Evolutionary conservation across 2,888 invertebrate genomes (phyloP).

Genomic region (Synergus japonicus): DNA sequence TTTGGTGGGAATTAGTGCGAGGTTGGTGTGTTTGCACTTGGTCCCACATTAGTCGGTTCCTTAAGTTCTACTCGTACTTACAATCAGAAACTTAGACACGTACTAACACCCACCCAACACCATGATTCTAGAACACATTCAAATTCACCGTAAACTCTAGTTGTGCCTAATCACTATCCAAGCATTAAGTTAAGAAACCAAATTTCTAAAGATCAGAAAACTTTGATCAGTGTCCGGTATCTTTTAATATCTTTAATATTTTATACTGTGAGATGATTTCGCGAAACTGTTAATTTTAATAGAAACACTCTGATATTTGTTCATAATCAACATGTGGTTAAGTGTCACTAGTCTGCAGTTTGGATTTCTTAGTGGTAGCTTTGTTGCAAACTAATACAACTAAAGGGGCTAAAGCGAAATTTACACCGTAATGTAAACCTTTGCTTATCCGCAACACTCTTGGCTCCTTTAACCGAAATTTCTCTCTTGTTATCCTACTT

Average conservation of each 20-base stretch:
- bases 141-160: background rate
- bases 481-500: slow-evolving; percentile 43
- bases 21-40: slow-evolving; percentile 43
- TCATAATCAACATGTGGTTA: background rate
- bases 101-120: background rate
- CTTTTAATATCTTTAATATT: too few relatives aligned
- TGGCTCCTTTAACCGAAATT: slow-evolving; percentile 40
- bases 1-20: slow-evolving; percentile 51
- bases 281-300: background rate
- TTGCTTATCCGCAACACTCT: slow-evolving; percentile 44
- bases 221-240: background rate
- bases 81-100: background rate
- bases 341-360: background rate
- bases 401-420: slow-evolving; percentile 23
- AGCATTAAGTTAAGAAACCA: background rate
- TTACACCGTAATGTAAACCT: slow-evolving; percentile 41
- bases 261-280: background rate
- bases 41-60: slow-evolving; percentile 45
- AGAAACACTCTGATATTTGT: background rate
- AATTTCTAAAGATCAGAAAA: background rate
- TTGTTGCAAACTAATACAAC: background rate
- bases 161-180: background rate
- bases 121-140: background rate
- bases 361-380: slow-evolving; percentile 18
- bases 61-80: slow-evolving; percentile 36